phyloP scores from a whole-genome alignment of 2,888 invertebrate species.

The Aromia moschata region DNA sequence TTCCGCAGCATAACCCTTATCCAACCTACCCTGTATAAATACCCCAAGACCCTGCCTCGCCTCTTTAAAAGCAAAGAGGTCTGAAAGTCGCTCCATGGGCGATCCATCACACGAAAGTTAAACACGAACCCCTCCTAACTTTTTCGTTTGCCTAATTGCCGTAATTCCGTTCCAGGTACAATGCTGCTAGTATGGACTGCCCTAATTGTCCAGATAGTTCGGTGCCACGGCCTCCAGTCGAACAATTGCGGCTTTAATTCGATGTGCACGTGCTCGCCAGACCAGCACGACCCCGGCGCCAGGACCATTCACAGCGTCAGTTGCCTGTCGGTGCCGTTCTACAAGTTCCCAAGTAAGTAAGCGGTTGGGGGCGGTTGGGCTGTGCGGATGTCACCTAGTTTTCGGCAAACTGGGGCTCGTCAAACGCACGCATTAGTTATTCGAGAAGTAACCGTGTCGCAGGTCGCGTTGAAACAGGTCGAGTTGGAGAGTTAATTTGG shows the following conservation, averaged over 20 bases:
- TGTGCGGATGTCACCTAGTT: conserved; percentile 11
- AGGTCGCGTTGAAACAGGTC: background rate
- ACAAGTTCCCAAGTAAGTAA: conserved; percentile 73
- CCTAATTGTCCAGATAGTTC: conserved; percentile 51
- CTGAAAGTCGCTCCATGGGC: too few species aligned
- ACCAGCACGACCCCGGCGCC: conserved; percentile 62
- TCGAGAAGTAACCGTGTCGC: background rate
- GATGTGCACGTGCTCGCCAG: conserved; percentile 75
- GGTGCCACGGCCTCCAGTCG: conserved; percentile 53
- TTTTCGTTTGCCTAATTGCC: background rate
- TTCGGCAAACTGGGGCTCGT: conserved; percentile 12
- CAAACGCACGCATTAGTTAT: conserved; percentile 19
- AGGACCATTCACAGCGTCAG: conserved; percentile 66
- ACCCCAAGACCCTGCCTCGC: too few species aligned
- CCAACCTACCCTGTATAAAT: too few species aligned
- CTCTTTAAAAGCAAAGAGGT: too few species aligned
- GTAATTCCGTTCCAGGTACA: conserved; percentile 53
- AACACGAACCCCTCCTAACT: background rate
- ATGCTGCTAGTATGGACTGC: conserved; percentile 54
- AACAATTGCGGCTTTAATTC: conserved; percentile 72
- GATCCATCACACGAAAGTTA: too few species aligned
- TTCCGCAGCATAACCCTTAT: too few species aligned
- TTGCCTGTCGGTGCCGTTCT: conserved; percentile 77
- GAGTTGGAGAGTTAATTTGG: background rate
- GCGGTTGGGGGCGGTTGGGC: too few species aligned